Evolutionary conservation across 2,888 invertebrate species (phyloP).

Genomic region (Netelia virgata): DNA sequence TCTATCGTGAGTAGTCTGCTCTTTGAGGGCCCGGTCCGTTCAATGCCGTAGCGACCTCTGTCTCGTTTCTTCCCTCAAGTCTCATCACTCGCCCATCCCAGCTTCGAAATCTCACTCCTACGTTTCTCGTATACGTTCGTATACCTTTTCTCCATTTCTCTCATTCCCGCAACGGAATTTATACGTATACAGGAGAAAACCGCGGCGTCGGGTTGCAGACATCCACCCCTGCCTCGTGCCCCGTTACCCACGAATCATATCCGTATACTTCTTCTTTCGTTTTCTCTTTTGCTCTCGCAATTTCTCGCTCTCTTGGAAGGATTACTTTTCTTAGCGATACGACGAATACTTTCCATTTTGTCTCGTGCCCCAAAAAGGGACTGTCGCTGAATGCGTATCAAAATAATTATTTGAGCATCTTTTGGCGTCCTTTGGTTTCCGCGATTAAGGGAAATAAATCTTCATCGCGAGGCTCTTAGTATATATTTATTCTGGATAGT

Average conservation of each 20-base stretch:
- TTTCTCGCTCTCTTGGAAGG: slow-evolving; percentile 26
- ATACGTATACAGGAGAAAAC: slow-evolving; percentile 21
- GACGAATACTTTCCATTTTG: slow-evolving; percentile 15
- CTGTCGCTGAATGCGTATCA: background rate
- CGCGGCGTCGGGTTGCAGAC: slow-evolving; percentile 27
- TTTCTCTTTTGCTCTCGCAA: background rate
- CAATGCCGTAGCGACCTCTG: slow-evolving; percentile 63
- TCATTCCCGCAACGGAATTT: slow-evolving; percentile 22
- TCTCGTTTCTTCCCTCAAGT: slow-evolving; percentile 57
- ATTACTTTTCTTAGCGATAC: slow-evolving; percentile 39
- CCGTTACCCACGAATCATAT: background rate
- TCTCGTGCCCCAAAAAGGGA: background rate
- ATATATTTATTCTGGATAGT: background rate
- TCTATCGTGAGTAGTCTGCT: slow-evolving; percentile 71
- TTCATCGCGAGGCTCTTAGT: background rate
- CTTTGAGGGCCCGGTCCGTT: slow-evolving; percentile 51
- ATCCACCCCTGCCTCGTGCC: slow-evolving; percentile 31
- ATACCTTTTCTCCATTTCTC: slow-evolving; percentile 43
- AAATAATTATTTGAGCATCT: background rate
- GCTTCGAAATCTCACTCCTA: slow-evolving; percentile 14
- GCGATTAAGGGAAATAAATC: background rate
- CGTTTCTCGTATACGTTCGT: slow-evolving; percentile 52
- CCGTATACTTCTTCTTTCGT: background rate
- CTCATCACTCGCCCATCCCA: slow-evolving; percentile 50
- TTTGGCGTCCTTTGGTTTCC: background rate